Conservation (phyloP, 1,140 invertebrate genomes). For the Riptortus pedestris region DNA sequence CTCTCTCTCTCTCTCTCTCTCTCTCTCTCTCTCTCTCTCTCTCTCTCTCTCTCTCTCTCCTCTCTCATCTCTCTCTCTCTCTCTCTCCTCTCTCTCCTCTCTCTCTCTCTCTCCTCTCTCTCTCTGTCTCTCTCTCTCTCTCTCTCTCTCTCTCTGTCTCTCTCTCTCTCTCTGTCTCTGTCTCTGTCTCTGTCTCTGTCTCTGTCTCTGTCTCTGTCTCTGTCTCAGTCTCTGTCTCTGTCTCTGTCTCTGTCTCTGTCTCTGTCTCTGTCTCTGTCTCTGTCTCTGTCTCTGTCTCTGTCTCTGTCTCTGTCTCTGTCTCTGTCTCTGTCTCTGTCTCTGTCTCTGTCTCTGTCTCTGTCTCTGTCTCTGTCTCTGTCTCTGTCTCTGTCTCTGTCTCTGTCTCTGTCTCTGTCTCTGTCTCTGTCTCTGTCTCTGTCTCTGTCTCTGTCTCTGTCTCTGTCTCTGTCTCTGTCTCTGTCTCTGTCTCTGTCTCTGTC, state of each 20-base stretch:
- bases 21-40: background rate
- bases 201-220: background rate
- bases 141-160: background rate
- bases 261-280: background rate
- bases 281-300: background rate
- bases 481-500: background rate
- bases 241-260: background rate
- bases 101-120: background rate
- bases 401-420: background rate
- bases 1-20: background rate
- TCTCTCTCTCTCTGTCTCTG: background rate
- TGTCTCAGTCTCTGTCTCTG: background rate
- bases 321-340: background rate
- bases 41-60: background rate
- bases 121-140: conserved; percentile 3
- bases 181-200: background rate
- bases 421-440: background rate
- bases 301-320: background rate
- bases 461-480: background rate
- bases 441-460: conserved; percentile 13
- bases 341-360: background rate
- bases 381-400: background rate
- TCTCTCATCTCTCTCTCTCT: too few relatives aligned
- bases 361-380: background rate
- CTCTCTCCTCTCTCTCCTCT: background rate